Evolutionary conservation across 1,140 invertebrate species (phyloP).

Genomic region (Catajapyx aquilonaris): DNA sequence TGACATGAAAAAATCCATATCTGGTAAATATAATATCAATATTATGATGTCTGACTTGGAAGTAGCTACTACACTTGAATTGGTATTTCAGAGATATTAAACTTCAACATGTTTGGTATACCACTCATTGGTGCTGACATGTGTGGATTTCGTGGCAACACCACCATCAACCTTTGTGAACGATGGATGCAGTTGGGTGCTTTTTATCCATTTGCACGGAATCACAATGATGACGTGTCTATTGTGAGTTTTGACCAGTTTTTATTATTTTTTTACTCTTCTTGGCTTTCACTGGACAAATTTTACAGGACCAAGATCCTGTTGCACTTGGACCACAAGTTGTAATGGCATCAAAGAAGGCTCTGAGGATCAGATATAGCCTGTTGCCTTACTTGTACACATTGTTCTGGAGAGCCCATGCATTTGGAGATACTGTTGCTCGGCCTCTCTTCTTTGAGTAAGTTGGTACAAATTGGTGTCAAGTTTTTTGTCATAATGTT

Average conservation of each 20-base stretch:
- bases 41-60: background rate
- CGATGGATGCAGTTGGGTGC: constrained; percentile 68
- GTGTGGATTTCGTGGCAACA: constrained; percentile 64
- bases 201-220: constrained; percentile 69
- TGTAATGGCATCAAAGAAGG: constrained; percentile 34
- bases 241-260: constrained; percentile 29
- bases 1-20: constrained; percentile 35
- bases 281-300: background rate
- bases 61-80: constrained; percentile 4
- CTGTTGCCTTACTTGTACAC: constrained; percentile 67
- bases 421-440: constrained; percentile 44
- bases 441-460: constrained; percentile 63
- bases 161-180: constrained; percentile 46
- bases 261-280: background rate
- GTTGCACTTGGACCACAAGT: constrained; percentile 42
- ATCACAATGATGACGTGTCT: constrained; percentile 53
- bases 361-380: constrained; percentile 43
- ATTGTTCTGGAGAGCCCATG: constrained; percentile 49
- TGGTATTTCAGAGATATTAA: constrained; percentile 36
- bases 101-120: constrained; percentile 64
- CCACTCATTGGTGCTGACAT: constrained; percentile 76
- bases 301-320: constrained; percentile 51
- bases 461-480: constrained; percentile 32
- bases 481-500: background rate
- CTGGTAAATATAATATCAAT: constrained; percentile 22